A percentile compares a stretch with the other conserved stretches of the same genome.
Evolutionary conservation across 2,113 vertebrate species (phyloP).

Genomic region (Oncorhynchus keta): DNA sequence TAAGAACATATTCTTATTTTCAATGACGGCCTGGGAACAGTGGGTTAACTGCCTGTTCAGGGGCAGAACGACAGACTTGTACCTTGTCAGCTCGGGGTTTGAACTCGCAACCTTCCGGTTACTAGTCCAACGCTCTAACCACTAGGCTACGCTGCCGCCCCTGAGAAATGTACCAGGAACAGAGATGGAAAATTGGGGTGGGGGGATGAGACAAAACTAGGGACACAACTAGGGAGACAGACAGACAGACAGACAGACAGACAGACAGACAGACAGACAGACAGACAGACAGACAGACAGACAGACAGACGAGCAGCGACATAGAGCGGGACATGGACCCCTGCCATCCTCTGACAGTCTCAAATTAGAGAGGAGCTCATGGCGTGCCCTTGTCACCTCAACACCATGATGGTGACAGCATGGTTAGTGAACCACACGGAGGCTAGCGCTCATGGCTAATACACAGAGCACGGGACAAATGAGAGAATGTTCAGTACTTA

Average conservation of each 20-base stretch:
- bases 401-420: constrained; percentile 31
- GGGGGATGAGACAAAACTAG: neutral
- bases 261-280: neutral
- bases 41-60: no score
- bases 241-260: neutral
- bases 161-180: neutral
- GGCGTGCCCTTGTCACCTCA: constrained; percentile 36
- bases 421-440: constrained; percentile 36
- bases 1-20: no score
- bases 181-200: neutral
- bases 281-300: constrained; percentile 16
- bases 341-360: constrained; percentile 47
- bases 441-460: constrained; percentile 27
- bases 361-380: constrained; percentile 22
- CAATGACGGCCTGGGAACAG: no score
- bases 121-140: no score
- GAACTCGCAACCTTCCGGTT: no score
- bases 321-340: neutral
- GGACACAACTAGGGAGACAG: neutral
- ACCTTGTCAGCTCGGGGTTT: no score
- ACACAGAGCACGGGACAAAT: constrained; percentile 47
- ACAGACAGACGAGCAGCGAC: neutral
- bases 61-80: no score
- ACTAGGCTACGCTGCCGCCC: no score
- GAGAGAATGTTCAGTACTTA: constrained; percentile 32